Evolutionary conservation across 2,797 vertebrate genomes (phyloP).

Genomic region (Philypnodon macrostomus): DNA sequence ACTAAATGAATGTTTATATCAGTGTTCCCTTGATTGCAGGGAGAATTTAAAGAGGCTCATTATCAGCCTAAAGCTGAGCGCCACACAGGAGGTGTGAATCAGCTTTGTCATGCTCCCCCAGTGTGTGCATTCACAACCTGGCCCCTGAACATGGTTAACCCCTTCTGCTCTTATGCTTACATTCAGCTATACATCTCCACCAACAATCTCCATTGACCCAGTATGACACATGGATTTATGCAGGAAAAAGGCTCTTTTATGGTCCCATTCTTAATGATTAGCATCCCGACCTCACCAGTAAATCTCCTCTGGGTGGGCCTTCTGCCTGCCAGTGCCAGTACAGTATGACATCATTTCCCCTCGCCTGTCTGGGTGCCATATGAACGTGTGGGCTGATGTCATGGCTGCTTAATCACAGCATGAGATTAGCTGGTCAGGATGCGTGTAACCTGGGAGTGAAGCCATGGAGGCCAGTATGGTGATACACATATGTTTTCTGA

Average conservation of each 20-base stretch:
- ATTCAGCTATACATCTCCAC: constrained; percentile 31
- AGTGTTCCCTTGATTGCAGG: constrained; percentile 54
- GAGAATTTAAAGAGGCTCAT: constrained; percentile 56
- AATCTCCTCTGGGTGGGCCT: constrained; percentile 57
- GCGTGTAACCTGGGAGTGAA: constrained; percentile 17
- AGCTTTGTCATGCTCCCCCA: constrained; percentile 25
- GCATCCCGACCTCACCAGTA: constrained; percentile 58
- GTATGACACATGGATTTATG: constrained; percentile 30
- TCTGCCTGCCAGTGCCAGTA: constrained; percentile 46
- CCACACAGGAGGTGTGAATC: constrained; percentile 58
- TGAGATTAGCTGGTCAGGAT: constrained; percentile 34
- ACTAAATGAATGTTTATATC: constrained; percentile 61
- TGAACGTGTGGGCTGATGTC: constrained; percentile 65
- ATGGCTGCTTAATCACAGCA: constrained; percentile 55
- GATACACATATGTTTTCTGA: constrained; percentile 34
- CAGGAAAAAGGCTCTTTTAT: constrained; percentile 31
- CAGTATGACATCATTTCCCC: constrained; percentile 61
- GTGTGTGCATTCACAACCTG: constrained; percentile 22
- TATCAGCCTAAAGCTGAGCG: constrained; percentile 55
- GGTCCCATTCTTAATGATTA: constrained; percentile 50
- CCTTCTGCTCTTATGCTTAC: constrained; percentile 35
- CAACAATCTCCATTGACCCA: constrained; percentile 27
- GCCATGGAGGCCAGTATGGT: constrained; percentile 14
- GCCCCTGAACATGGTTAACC: constrained; percentile 28
- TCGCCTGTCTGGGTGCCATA: constrained; percentile 34